Evolutionary conservation across 2,113 vertebrate genomes (phyloP), one percentile per base, ranked within the genome.

Genomic region (Myiopsitta monachus): DNA sequence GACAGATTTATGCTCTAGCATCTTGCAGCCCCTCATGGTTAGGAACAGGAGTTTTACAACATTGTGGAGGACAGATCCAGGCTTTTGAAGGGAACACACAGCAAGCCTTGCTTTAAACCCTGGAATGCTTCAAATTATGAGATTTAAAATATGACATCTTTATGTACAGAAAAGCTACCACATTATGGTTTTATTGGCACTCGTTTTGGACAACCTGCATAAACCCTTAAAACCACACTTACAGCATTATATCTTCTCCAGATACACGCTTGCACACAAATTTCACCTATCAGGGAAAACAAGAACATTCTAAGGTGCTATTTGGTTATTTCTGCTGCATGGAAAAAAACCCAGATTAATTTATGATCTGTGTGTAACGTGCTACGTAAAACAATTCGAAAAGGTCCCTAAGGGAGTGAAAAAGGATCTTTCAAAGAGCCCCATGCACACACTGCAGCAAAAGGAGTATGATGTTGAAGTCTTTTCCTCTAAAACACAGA

Each of bases 181-280:
- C 91, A 94, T 97, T 97, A 95, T 94, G 90, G 90, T 96, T 97
- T 97, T 96, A 97, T 96, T 96, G 94, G 92, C 94, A 96, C 96
- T 97, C 81, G 0, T 97, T 97, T 91, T 97, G 96, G 94, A 96
- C 95, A 97, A 96, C 95, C 94, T 89, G 96, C 69, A 76, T 96
- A 95, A 94, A 30, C 55, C 62, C 83, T 92, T 96, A 51, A 18
- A 95, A 81, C 23, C 82, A 83, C 82, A 67, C 75, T 91, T 67
- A 62, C 1, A 86, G 78, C 64, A 57, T 74, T 95, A 3, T 55
- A 36, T 77, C 77, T 87, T 63, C 70, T 94, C 66, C 59, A 88
- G 38, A 83, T 59, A 90, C 31, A 36, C 4, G n/a, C 54, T 31
- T 90, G n/a, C 41, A 94, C 73, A 69, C 52, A 87, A 80, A 88